Percentiles rank a stretch among this genome's conserved stretches.
These are phyloP conservation scores for Gambelia wislizenii DNA, from an alignment of 2,797 vertebrate species.

Conservation along the genomic window DNA sequence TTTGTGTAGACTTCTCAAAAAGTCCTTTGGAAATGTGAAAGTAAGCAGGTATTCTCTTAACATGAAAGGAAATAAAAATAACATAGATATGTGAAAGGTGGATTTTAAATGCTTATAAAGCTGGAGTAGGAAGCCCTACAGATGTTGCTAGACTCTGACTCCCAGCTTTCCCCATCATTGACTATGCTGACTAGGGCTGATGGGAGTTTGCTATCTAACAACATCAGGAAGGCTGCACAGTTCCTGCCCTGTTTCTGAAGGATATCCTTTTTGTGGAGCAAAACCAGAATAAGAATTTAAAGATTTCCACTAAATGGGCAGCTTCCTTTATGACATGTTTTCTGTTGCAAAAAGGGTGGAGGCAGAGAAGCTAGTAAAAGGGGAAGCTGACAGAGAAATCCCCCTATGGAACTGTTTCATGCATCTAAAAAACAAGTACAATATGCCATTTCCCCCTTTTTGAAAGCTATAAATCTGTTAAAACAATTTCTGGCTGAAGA, in stretches of 20 bases:
- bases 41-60: neutral
- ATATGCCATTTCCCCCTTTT: too few relatives aligned
- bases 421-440: too few relatives aligned
- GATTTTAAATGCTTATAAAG: too few relatives aligned
- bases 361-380: neutral
- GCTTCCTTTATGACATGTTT: neutral
- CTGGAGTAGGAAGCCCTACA: too few relatives aligned
- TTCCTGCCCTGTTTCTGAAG: neutral
- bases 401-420: neutral
- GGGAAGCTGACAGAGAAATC: neutral
- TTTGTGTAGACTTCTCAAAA: neutral
- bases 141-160: too few relatives aligned
- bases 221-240: too few relatives aligned
- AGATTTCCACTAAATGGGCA: neutral
- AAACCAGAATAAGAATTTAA: neutral
- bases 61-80: neutral
- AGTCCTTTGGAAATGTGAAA: neutral
- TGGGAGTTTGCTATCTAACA: too few relatives aligned
- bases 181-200: too few relatives aligned
- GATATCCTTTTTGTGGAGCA: too few relatives aligned
- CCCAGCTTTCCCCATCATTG: too few relatives aligned
- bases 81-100: neutral
- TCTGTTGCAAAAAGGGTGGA: neutral
- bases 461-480: neutral
- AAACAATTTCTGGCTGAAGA: neutral